Percentiles rank a stretch among this genome's conserved stretches.
Evolutionary conservation across 1,140 invertebrate species (phyloP).

Genomic region (Agrilus planipennis): DNA sequence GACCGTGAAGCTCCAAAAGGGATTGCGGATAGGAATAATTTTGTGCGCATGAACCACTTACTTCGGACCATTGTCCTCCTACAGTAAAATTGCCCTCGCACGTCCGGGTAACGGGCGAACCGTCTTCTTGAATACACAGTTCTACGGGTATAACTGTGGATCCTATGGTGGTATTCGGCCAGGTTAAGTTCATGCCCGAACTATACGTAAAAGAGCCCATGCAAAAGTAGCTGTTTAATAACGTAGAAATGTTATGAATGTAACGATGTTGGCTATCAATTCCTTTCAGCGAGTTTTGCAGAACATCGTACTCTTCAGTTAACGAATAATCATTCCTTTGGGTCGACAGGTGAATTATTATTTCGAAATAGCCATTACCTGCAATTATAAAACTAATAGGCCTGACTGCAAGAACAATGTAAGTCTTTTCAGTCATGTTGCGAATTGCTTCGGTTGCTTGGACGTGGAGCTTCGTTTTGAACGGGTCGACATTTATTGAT

Average conservation of each 20-base stretch:
- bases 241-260: background rate
- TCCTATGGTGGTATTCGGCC: conserved; percentile 2
- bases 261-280: background rate
- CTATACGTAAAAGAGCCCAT: background rate
- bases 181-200: background rate
- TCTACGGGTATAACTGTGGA: background rate
- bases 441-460: background rate
- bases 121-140: conserved; percentile 1
- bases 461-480: background rate
- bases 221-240: background rate
- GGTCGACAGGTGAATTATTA: background rate
- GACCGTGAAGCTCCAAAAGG: background rate
- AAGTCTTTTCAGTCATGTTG: background rate
- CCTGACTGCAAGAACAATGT: background rate
- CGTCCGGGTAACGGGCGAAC: background rate
- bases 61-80: background rate
- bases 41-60: background rate
- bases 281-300: background rate
- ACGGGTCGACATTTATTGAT: background rate
- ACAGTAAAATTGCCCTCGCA: conserved; percentile 1
- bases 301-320: background rate
- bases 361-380: background rate
- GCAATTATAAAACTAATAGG: background rate
- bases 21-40: background rate
- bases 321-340: background rate